A percentile compares a stretch with the other conserved stretches of the same genome.
phyloP scores from a whole-genome alignment of 2,888 invertebrate species.

The Morpho helenor region DNA sequence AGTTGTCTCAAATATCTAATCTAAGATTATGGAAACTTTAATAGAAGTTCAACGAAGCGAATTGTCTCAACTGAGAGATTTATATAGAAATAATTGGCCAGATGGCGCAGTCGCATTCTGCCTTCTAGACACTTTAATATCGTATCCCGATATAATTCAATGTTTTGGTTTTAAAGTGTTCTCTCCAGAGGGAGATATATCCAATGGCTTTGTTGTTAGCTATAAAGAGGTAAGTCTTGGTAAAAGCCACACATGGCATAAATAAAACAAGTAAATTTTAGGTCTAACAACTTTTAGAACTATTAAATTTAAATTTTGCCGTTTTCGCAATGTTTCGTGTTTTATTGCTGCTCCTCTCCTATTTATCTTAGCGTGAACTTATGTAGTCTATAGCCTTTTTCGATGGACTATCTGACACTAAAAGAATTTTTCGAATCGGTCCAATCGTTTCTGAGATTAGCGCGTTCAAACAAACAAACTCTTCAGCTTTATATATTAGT shows the following conservation, averaged over 20 bases:
- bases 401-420: no score
- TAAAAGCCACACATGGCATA: no score
- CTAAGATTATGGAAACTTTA: slow-evolving; percentile 26
- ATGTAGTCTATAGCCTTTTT: no score
- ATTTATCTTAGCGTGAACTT: no score
- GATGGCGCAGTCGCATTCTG: slow-evolving; percentile 33
- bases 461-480: no score
- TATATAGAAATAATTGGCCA: slow-evolving; percentile 34
- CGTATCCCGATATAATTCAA: slow-evolving; percentile 29
- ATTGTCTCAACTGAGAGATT: slow-evolving; percentile 35
- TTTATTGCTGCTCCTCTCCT: no score
- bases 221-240: slow-evolving; percentile 2
- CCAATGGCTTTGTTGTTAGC: slow-evolving; percentile 37
- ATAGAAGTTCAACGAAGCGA: slow-evolving; percentile 30
- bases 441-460: no score
- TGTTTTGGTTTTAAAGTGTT: slow-evolving; percentile 35
- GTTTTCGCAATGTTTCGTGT: no score
- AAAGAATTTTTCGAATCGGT: no score
- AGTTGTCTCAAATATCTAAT: background rate
- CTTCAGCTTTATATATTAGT: no score
- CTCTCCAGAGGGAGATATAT: slow-evolving; percentile 38
- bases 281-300: background rate
- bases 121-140: slow-evolving; percentile 30
- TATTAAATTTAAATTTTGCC: no score
- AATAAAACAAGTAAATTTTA: no score